Percentiles rank a stretch among this genome's conserved stretches.
phyloP scores from a whole-genome alignment of 2,888 invertebrate genomes.

The Lissocephala sabroskyi region DNA sequence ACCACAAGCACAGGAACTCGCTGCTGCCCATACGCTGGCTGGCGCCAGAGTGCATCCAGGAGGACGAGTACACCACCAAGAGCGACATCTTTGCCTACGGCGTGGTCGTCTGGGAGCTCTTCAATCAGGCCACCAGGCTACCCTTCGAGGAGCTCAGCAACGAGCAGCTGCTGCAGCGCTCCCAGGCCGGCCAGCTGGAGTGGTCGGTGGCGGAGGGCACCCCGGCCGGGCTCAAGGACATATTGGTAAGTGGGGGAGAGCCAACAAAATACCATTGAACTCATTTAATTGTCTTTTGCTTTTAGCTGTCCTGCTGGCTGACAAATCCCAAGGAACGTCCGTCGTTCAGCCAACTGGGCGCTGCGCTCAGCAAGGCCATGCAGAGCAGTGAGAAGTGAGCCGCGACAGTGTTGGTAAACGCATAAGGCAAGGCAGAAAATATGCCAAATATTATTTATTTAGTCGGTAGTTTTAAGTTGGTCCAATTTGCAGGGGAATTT shows the following conservation, averaged over 20 bases:
- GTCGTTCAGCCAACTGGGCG: conserved; percentile 71
- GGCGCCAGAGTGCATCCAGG: conserved; percentile 89
- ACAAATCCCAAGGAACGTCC: conserved; percentile 71
- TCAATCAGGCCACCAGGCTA: conserved; percentile 83
- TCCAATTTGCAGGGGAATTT: too few species aligned
- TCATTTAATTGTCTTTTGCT: not conserved
- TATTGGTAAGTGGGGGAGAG: conserved; percentile 74
- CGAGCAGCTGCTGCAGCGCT: conserved; percentile 68
- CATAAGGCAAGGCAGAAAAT: conserved; percentile 16
- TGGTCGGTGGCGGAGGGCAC: conserved; percentile 80
- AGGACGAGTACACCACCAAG: conserved; percentile 92
- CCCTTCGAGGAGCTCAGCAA: conserved; percentile 76
- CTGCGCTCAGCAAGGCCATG: conserved; percentile 72
- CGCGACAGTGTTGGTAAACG: conserved; percentile 30
- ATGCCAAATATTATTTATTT: conserved; percentile 44
- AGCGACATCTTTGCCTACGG: conserved; percentile 95
- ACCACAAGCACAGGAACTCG: conserved; percentile 88
- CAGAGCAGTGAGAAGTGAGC: conserved; percentile 58
- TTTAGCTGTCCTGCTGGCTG: conserved; percentile 69
- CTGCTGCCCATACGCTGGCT: conserved; percentile 92
- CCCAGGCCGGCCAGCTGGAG: conserved; percentile 75
- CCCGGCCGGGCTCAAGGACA: conserved; percentile 76
- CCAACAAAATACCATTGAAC: not conserved
- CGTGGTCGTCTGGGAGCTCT: conserved; percentile 91
- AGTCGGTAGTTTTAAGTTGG: not conserved